A percentile compares a stretch with the other conserved stretches of the same genome.
Evolutionary conservation across 1,140 invertebrate genomes (phyloP).

Genomic region (Aphelenchoides avenae): DNA sequence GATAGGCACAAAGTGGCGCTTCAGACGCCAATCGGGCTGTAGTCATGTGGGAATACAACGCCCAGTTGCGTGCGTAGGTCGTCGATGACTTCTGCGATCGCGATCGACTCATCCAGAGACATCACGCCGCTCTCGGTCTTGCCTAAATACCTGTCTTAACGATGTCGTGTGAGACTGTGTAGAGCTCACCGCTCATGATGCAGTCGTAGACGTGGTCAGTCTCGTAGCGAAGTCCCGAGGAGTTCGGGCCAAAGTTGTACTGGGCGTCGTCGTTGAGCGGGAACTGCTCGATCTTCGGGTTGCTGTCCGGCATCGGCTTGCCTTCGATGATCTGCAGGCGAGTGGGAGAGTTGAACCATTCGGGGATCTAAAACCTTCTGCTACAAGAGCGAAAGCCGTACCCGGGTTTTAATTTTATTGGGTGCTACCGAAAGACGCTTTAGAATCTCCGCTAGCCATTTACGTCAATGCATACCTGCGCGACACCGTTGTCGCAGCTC

Average conservation of each 20-base stretch:
- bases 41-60: conserved; percentile 23
- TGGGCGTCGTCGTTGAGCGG: conserved; percentile 23
- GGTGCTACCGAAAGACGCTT: not conserved
- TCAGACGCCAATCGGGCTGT: too few relatives aligned
- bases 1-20: too few relatives aligned
- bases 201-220: conserved; percentile 70
- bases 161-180: too few relatives aligned
- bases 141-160: too few relatives aligned
- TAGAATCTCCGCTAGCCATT: too few relatives aligned
- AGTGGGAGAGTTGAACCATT: conserved; percentile 37
- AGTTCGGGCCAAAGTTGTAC: conserved; percentile 68
- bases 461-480: conserved; percentile 62
- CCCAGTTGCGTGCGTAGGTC: conserved; percentile 31
- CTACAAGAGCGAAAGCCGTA: not conserved
- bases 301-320: conserved; percentile 10
- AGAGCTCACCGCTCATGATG: conserved; percentile 65
- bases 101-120: conserved; percentile 19
- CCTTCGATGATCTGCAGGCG: conserved; percentile 29
- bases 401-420: not conserved
- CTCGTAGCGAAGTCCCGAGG: conserved; percentile 71
- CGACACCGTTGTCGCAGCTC: conserved; percentile 69
- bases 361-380: conserved; percentile 18
- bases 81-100: conserved; percentile 29
- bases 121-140: conserved; percentile 21
- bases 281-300: conserved; percentile 14